Evolutionary conservation across 2,113 vertebrate species (phyloP).

Genomic region (Alligator mississippiensis): DNA sequence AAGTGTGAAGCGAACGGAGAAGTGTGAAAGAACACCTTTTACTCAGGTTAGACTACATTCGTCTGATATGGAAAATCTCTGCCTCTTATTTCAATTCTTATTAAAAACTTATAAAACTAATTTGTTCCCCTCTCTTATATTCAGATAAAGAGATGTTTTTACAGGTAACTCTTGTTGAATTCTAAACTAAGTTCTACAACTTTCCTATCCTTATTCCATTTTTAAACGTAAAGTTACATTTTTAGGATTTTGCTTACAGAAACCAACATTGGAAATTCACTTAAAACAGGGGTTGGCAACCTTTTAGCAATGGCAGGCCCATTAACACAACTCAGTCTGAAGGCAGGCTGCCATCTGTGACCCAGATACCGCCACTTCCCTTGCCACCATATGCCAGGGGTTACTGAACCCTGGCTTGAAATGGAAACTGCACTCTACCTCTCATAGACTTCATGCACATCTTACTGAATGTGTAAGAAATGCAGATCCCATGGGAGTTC

Average conservation of each 20-base stretch:
- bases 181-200: not conserved
- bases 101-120: not conserved
- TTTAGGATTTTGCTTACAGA: not conserved
- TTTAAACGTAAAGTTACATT: not conserved
- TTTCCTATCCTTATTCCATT: not conserved
- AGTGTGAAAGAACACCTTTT: not conserved
- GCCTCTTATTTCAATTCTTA: not conserved
- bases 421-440: not conserved
- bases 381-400: no score
- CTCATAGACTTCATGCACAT: not conserved
- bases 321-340: no score
- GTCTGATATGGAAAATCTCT: not conserved
- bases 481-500: not conserved
- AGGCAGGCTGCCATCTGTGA: no score
- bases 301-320: no score
- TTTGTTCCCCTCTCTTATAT: not conserved
- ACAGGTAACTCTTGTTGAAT: not conserved
- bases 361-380: no score
- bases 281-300: not conserved
- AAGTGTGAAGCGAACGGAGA: no score
- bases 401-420: no score
- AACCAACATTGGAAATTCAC: not conserved
- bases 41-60: not conserved
- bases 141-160: not conserved
- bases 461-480: not conserved